Evolutionary conservation across 2,113 vertebrate genomes (phyloP).

Genomic region (Paradoxurus hermaphroditus): DNA sequence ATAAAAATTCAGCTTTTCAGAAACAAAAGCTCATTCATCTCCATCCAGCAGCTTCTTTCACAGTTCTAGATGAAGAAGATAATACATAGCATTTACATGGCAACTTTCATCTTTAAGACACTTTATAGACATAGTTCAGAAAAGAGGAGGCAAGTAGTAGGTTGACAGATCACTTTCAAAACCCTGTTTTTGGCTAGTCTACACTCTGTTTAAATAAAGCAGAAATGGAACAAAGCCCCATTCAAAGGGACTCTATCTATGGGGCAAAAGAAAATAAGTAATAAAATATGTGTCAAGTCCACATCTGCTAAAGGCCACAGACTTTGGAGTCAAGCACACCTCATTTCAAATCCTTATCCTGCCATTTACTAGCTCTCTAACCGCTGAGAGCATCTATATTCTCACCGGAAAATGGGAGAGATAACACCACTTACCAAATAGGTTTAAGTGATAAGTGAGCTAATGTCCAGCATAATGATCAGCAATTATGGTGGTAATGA

Average conservation of each 20-base stretch:
- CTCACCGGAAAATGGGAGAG: background rate
- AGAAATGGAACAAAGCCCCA: background rate
- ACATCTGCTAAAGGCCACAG: background rate
- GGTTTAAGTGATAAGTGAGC: background rate
- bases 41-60: background rate
- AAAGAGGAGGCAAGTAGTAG: background rate
- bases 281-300: background rate
- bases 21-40: background rate
- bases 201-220: background rate
- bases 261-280: background rate
- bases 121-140: background rate
- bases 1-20: background rate
- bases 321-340: background rate
- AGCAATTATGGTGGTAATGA: background rate
- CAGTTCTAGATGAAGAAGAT: background rate
- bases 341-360: background rate
- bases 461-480: background rate
- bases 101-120: background rate
- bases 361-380: background rate
- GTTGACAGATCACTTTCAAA: background rate
- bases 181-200: background rate
- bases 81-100: background rate
- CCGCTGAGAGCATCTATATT: background rate
- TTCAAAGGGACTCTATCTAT: background rate
- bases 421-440: background rate